Evolutionary conservation across 2,797 vertebrate species (phyloP), one percentile per base, ranked within the genome.

Genomic region (Syngnathus acus): DNA sequence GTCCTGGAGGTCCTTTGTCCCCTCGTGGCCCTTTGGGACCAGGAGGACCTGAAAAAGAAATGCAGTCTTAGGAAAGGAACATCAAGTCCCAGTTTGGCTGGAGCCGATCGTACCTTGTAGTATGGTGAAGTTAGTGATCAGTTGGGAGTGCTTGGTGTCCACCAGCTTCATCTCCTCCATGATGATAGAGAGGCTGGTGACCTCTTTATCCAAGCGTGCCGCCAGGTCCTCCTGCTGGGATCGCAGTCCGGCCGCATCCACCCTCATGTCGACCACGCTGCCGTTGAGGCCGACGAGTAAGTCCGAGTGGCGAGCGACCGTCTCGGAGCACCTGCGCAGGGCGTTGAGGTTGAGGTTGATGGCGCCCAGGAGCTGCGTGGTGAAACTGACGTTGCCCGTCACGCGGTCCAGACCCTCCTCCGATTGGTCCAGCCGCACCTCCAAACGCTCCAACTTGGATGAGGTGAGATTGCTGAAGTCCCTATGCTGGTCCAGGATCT

Each of bases 161-260:
- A 99, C 96, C 65, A 98, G 77, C 78, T 98, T 98, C 96, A 99
- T 96, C 89, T 99, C 97, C 86, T 97, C 95, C 95, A 96, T 98
- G 69, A 98, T 91, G 62, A 95, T 85, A 0, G 94, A 96, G 68
- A 99, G 91, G 75, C 90, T 94, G 78, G 92, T 93, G 73, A 99
- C 93, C 89, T 99, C 95, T 47, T 91, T 93, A 76, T 98, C 96
- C 84, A 99, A 79, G 61, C 94, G 90, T 0, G 90, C 89, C 32
- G 93, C 89, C 87, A 99, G 91, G 69, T 91, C 89, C 45, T 96
- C 94, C 82, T 98, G 97, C 58, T 95, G 94, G 64, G 91, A 85
- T 77, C 90, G 92, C 70, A 98, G 92, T 72, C 85, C 78, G 51
- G 89, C 68, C 3, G 91, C 87, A 63, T 95, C 94, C 57, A 90